Evolutionary conservation across 2,797 vertebrate genomes (phyloP).

Genomic region (Poeciliopsis paucimaculata): DNA sequence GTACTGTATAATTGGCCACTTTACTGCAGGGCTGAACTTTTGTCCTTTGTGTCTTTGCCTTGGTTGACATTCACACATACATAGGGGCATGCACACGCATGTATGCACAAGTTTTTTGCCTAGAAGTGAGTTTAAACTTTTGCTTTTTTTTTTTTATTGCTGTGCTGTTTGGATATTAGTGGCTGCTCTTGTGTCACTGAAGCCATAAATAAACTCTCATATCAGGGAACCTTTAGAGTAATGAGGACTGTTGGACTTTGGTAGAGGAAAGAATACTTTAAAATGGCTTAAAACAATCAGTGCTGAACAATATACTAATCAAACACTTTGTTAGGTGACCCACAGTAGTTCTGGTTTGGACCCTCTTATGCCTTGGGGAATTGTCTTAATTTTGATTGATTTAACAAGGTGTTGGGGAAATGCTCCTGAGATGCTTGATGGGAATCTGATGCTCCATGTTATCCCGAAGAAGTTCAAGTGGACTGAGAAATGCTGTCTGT

Average conservation of each 20-base stretch:
- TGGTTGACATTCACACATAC: constrained; percentile 39
- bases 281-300: background rate
- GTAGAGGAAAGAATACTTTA: background rate
- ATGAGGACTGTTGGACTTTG: constrained; percentile 1
- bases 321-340: background rate
- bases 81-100: background rate
- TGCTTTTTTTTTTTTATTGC: constrained; percentile 19
- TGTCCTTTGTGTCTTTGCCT: constrained; percentile 69
- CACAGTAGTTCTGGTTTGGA: background rate
- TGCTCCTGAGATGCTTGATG: background rate
- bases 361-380: background rate
- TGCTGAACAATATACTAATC: background rate
- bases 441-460: background rate
- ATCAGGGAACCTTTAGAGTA: background rate
- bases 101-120: background rate
- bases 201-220: background rate
- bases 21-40: constrained; percentile 69
- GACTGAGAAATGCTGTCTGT: background rate
- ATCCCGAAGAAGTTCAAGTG: background rate
- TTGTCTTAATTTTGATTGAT: background rate
- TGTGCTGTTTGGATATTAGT: constrained; percentile 5
- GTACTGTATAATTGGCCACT: constrained; percentile 67
- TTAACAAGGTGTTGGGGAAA: background rate
- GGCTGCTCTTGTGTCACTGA: background rate
- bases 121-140: constrained; percentile 20